These are phyloP conservation scores for Pantherophis guttatus DNA, from an alignment of 2,113 vertebrate genomes.

Conservation along the genomic window DNA sequence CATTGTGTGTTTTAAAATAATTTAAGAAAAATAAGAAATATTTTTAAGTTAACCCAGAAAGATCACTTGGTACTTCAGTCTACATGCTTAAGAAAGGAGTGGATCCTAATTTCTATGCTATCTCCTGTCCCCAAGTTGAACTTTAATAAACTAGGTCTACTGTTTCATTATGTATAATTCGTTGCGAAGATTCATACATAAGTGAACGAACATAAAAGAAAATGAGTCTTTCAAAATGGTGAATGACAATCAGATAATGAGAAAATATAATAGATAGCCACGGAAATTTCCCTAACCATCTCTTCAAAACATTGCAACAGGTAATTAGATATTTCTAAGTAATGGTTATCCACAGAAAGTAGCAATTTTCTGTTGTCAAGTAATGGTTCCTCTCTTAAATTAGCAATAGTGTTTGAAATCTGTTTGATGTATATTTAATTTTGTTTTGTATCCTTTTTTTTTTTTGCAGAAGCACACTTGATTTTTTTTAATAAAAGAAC, in stretches of 20 bases:
- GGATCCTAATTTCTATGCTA: background rate
- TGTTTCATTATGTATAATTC: background rate
- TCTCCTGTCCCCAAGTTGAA: background rate
- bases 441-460: background rate
- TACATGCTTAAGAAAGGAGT: background rate
- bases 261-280: background rate
- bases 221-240: background rate
- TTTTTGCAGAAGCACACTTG: background rate
- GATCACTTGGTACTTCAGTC: background rate
- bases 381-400: slow-evolving; percentile 25
- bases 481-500: background rate
- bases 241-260: background rate
- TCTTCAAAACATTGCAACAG: background rate
- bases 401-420: slow-evolving; percentile 31
- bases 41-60: background rate
- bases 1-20: too few species aligned
- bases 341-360: slow-evolving; percentile 4
- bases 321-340: slow-evolving; percentile 6
- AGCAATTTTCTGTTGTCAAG: slow-evolving; percentile 5
- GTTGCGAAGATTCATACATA: slow-evolving; percentile 1
- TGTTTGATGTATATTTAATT: slow-evolving; percentile 27
- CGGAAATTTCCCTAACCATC: background rate
- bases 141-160: background rate
- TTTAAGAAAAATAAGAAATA: background rate
- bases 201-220: slow-evolving; percentile 3